phyloP scores from a whole-genome alignment of 2,888 invertebrate genomes.

The Diplolepis rosae region DNA sequence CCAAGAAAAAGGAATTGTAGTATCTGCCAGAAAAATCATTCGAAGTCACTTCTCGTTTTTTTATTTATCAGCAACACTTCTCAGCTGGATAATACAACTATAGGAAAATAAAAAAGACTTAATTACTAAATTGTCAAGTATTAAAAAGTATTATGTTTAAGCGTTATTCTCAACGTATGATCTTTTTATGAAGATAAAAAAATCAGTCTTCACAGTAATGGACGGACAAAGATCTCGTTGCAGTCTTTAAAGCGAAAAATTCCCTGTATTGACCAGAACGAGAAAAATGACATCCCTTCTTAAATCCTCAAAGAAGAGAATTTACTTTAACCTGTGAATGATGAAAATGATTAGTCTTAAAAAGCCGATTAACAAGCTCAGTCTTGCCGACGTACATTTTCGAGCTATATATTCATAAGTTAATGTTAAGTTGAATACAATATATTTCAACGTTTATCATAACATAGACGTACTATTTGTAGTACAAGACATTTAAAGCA shows the following conservation, averaged over 20 bases:
- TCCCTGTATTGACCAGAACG: neutral
- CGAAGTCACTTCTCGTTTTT: neutral
- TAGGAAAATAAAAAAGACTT: neutral
- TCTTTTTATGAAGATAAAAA: neutral
- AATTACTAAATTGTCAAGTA: neutral
- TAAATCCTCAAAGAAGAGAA: too few relatives aligned
- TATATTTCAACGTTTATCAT: neutral
- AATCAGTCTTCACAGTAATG: neutral
- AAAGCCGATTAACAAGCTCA: neutral
- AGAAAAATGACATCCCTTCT: neutral
- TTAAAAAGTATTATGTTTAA: neutral
- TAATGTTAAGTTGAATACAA: neutral
- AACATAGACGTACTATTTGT: neutral
- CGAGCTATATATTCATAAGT: neutral
- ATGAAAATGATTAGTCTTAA: neutral
- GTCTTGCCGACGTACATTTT: neutral
- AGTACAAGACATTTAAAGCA: neutral
- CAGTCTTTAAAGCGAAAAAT: neutral
- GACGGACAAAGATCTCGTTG: neutral
- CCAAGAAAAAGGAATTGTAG: neutral
- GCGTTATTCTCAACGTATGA: neutral
- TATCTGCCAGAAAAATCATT: neutral
- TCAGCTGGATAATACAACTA: neutral
- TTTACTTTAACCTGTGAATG: neutral
- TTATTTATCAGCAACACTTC: neutral